A percentile compares a stretch with the other conserved stretches of the same genome.
Conservation (phyloP, 1,140 invertebrate genomes). For the Apis laboriosa region DNA sequence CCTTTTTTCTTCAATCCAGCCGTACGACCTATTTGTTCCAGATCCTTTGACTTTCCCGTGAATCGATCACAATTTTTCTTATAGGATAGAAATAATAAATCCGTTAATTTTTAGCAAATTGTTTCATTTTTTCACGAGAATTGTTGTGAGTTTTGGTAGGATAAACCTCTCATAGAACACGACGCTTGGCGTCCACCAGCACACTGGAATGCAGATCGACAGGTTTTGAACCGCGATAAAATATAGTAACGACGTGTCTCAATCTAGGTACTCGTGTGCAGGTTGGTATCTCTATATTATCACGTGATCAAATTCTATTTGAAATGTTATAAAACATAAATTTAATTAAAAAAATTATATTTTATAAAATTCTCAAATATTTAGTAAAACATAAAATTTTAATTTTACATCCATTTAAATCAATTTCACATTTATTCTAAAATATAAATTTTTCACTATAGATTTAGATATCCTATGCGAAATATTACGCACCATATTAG, state of each 20-base stretch:
- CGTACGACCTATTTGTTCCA: slow-evolving; percentile 35
- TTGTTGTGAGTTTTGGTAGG: neutral
- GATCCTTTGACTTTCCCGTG: slow-evolving; percentile 19
- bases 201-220: slow-evolving; percentile 70
- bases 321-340: neutral
- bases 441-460: neutral
- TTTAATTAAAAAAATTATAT: neutral
- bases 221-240: slow-evolving; percentile 65
- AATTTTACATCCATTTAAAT: neutral
- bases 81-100: neutral
- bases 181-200: slow-evolving; percentile 64
- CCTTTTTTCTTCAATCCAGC: slow-evolving; percentile 55
- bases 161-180: slow-evolving; percentile 33
- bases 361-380: neutral
- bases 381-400: too few relatives aligned
- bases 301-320: slow-evolving; percentile 9
- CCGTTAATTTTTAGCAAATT: slow-evolving; percentile 6
- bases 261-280: slow-evolving; percentile 35
- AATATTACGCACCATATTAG: neutral
- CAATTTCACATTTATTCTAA: neutral
- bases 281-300: slow-evolving; percentile 3
- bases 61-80: neutral
- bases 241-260: slow-evolving; percentile 44
- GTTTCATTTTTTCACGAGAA: slow-evolving; percentile 15
- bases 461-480: neutral